These are phyloP conservation scores for Asarcornis scutulata DNA, from an alignment of 2,113 vertebrate species.

Conservation along the genomic window DNA sequence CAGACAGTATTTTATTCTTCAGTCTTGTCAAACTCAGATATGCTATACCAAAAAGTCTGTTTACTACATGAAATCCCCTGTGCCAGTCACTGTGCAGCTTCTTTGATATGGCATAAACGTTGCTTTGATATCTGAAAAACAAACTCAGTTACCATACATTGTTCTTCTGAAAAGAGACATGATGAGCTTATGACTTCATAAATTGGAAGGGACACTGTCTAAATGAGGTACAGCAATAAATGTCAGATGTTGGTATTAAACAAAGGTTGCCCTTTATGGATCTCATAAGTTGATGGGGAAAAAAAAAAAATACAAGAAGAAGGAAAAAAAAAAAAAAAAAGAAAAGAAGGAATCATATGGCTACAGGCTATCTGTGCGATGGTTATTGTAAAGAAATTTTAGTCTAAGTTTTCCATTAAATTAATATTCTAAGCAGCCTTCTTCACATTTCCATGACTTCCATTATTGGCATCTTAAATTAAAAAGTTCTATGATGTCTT, in stretches of 20 bases:
- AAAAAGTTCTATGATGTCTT: background rate
- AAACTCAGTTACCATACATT: background rate
- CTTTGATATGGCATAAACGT: background rate
- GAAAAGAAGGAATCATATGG: background rate
- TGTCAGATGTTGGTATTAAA: slow-evolving; percentile 72
- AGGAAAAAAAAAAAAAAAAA: too few relatives aligned
- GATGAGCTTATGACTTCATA: slow-evolving; percentile 47
- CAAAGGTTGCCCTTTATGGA: slow-evolving; percentile 69
- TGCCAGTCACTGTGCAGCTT: background rate
- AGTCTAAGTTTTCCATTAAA: background rate
- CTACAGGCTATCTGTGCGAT: background rate
- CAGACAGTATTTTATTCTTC: background rate
- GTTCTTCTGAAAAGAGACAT: slow-evolving; percentile 15
- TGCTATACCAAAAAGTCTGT: background rate
- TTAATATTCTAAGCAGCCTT: background rate
- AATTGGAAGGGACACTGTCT: slow-evolving; percentile 48
- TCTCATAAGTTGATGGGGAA: slow-evolving; percentile 21
- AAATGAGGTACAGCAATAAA: slow-evolving; percentile 58
- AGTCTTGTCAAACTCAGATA: background rate
- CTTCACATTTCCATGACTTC: background rate
- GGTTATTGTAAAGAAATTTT: slow-evolving; percentile 27
- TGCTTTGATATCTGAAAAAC: slow-evolving; percentile 31
- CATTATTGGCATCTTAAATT: background rate
- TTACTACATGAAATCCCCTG: background rate
- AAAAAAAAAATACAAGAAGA: background rate